phyloP scores from a whole-genome alignment of 2,113 vertebrate species.

The Nothobranchius furzeri region DNA sequence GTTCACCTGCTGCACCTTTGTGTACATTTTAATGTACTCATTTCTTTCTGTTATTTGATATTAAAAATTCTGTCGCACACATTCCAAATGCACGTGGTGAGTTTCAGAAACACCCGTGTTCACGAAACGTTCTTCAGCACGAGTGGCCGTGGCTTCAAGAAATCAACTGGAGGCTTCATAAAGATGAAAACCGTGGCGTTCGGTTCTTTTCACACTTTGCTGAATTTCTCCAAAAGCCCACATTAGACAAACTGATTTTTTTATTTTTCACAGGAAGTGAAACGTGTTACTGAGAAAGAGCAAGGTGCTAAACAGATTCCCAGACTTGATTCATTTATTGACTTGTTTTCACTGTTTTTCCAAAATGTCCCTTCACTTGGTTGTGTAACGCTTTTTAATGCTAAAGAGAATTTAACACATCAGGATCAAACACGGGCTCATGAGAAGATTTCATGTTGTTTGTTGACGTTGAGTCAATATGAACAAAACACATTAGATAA shows the following conservation, averaged over 20 bases:
- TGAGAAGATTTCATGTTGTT: neutral
- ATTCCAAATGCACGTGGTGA: constrained; percentile 2
- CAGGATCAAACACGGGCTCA: neutral
- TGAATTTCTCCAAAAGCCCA: constrained; percentile 47
- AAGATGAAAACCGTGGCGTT: constrained; percentile 63
- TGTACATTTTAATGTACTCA: constrained; percentile 4
- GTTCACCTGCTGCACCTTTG: constrained; percentile 1
- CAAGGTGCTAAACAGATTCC: constrained; percentile 33
- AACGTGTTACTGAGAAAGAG: constrained; percentile 35
- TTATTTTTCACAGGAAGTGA: constrained; percentile 36
- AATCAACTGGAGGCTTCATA: constrained; percentile 23
- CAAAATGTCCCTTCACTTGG: too few species aligned
- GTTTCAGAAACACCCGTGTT: constrained; percentile 8
- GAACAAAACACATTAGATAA: neutral
- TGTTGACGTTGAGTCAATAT: neutral
- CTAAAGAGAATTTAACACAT: neutral
- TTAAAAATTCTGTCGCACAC: constrained; percentile 1
- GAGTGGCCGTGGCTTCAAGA: too few species aligned
- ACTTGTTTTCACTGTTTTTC: constrained; percentile 35
- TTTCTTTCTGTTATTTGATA: neutral
- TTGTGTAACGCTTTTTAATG: too few species aligned
- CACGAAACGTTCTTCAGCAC: neutral
- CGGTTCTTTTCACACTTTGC: constrained; percentile 64
- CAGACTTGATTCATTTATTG: constrained; percentile 30
- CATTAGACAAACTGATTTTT: constrained; percentile 48